These are phyloP conservation scores for Amazona guildingii DNA, from an alignment of 2,113 vertebrate species.

Conservation along the genomic window DNA sequence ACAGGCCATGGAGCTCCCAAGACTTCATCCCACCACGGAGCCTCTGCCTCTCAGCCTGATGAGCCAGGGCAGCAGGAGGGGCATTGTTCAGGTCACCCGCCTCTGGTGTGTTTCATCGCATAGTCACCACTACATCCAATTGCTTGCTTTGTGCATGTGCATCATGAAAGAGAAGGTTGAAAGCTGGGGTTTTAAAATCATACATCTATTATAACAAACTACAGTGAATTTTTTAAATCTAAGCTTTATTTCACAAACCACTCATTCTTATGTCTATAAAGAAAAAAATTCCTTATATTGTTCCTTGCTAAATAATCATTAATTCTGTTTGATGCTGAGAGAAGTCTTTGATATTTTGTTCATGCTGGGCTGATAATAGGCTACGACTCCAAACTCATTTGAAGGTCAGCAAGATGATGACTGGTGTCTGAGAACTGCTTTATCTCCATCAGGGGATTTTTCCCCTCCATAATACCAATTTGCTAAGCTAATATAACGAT, in stretches of 20 bases:
- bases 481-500: neutral
- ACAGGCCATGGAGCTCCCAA: rapidly evolving
- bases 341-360: neutral
- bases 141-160: rapidly evolving
- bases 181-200: neutral
- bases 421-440: neutral
- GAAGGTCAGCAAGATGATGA: constrained; percentile 5
- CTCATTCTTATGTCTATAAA: neutral
- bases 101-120: neutral
- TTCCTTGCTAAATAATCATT: neutral
- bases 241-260: neutral
- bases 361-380: neutral
- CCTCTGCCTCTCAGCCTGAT: rapidly evolving
- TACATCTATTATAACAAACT: neutral
- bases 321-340: neutral
- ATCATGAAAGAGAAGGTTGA: neutral
- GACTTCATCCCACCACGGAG: rapidly evolving
- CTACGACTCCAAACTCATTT: neutral
- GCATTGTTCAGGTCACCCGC: neutral
- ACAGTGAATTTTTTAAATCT: neutral
- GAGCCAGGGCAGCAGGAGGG: neutral
- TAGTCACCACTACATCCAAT: no score
- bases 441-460: neutral
- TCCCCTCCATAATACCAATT: neutral
- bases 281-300: neutral